Evolutionary conservation across 2,888 invertebrate species (phyloP), one percentile per base, ranked within the genome.

Genomic region (Formica aserva): DNA sequence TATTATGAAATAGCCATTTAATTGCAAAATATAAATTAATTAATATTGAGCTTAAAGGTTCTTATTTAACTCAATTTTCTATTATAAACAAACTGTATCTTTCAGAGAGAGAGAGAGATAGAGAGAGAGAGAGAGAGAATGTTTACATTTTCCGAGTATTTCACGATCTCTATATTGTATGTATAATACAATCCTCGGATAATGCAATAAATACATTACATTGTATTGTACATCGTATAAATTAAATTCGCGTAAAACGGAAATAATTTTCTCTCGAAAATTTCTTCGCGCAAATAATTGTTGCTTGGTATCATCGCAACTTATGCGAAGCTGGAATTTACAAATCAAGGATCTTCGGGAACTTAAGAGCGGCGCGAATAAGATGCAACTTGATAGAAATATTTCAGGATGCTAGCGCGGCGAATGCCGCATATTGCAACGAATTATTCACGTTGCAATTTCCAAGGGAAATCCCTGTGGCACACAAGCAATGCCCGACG

Each of bases 391-490:
- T 6, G 45, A 57, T 45, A 57, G 72, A 78, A 71, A 71, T 67
- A 75, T 57, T 78, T 60, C 71, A 78, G 35, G 3, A 38, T 3
- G 45, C n/a, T 38, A 41, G 15, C 38, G 38, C 71, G 29, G 22
- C 66, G 26, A 65, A 69, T 41, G 22, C 18, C 41, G 57, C 74
- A 66, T 83, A 85, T 83, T 83, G 76, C 62, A 62, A 66, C 57
- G 52, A 84, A 84, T 84, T 82, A 84, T 81, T 81, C 69, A 84
- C 81, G 35, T 63, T 55, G 67, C 45, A 75, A 81, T 84, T 75
- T 76, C 41, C 63, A 72, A 69, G 65, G 57, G 32, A 84, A 82
- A 76, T 82, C 63, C 45, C 48, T 26, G 62, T 9, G 52, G 29
- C 45, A 35, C 52, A 22, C 48, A 62, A 41, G 65, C 38, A 48